phyloP scores from a whole-genome alignment of 2,113 vertebrate genomes.

The Engystomops pustulosus region DNA sequence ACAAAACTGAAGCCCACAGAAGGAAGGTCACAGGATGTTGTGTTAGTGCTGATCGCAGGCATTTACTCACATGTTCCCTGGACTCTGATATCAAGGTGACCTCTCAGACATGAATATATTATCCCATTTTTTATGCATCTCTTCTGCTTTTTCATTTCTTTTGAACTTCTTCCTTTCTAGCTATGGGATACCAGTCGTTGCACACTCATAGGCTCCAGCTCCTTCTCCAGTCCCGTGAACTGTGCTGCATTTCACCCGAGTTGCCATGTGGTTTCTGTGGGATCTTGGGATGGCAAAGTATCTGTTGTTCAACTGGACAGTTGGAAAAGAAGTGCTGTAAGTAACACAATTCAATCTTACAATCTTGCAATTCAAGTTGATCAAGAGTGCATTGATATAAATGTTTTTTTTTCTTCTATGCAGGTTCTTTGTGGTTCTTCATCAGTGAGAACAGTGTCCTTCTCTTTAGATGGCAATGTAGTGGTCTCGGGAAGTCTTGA shows the following conservation, averaged over 20 bases:
- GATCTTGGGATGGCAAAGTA: constrained; percentile 80
- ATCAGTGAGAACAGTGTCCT: constrained; percentile 78
- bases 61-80: constrained; percentile 82
- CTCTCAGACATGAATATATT: background rate
- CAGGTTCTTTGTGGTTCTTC: constrained; percentile 74
- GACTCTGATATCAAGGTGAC: constrained; percentile 82
- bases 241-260: constrained; percentile 82
- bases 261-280: constrained; percentile 74
- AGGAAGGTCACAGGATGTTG: constrained; percentile 79
- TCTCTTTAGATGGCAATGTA: constrained; percentile 72
- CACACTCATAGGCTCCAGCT: constrained; percentile 66
- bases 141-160: background rate
- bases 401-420: background rate
- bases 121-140: background rate
- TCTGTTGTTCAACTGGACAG: constrained; percentile 75
- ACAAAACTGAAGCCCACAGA: constrained; percentile 76
- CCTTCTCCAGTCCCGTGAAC: constrained; percentile 73
- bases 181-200: constrained; percentile 78
- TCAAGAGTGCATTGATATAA: too few species aligned
- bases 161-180: constrained; percentile 64
- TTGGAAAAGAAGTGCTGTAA: constrained; percentile 44
- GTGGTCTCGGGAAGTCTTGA: constrained; percentile 79
- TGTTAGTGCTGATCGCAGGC: constrained; percentile 73
- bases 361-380: too few species aligned
- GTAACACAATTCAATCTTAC: too few species aligned